Conservation (phyloP, 2,797 vertebrate species). For the Hydrophis major region DNA sequence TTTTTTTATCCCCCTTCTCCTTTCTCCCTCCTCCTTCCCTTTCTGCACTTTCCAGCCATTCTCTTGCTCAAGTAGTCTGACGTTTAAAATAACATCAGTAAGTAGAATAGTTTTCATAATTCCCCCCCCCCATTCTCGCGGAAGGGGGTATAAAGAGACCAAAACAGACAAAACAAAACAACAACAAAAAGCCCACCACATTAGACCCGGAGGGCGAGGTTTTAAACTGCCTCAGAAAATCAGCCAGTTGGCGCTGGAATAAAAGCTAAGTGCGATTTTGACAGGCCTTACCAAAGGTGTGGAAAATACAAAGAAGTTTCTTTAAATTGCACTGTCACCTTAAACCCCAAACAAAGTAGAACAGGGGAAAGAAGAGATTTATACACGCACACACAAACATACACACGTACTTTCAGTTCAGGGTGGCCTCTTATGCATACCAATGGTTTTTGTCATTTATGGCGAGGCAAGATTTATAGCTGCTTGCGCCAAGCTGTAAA, state of each 20-base stretch:
- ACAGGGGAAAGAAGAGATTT: constrained; percentile 68
- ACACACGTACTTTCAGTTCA: constrained; percentile 67
- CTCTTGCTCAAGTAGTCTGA: background rate
- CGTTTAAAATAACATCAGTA: background rate
- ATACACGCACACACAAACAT: constrained; percentile 47
- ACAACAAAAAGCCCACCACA: background rate
- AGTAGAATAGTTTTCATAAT: background rate
- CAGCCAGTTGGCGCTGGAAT: background rate
- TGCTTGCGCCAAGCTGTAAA: constrained; percentile 85
- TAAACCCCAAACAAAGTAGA: constrained; percentile 78
- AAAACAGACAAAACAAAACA: background rate
- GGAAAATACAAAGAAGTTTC: constrained; percentile 71
- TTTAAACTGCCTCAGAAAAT: background rate
- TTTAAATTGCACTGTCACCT: constrained; percentile 77
- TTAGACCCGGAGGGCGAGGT: constrained; percentile 17
- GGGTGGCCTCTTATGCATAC: constrained; percentile 87
- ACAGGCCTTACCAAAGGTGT: constrained; percentile 70
- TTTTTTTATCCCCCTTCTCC: background rate
- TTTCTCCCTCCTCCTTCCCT: background rate
- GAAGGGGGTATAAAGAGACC: background rate
- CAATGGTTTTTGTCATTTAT: constrained; percentile 87
- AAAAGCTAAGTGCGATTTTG: constrained; percentile 60
- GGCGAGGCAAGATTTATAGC: constrained; percentile 89
- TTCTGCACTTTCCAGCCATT: background rate
- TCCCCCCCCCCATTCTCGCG: background rate